Evolutionary conservation across 2,113 vertebrate genomes (phyloP).

Genomic region (Alosa alosa): DNA sequence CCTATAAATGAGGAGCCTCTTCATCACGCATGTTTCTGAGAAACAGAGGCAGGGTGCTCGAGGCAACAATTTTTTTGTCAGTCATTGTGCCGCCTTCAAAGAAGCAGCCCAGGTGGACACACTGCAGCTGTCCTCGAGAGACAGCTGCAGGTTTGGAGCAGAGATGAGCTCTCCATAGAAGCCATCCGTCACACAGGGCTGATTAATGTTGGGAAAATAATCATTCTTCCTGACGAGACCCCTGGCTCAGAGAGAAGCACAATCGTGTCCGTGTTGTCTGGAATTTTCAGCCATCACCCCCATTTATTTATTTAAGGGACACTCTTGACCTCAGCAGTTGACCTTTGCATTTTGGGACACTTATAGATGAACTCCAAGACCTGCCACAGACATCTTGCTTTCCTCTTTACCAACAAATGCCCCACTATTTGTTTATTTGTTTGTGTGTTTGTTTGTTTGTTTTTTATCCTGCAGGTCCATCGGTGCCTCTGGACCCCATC

Average conservation of each 20-base stretch:
- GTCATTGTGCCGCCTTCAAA: too few relatives aligned
- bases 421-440: not conserved
- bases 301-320: not conserved
- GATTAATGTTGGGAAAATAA: not conserved
- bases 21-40: not conserved
- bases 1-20: not conserved
- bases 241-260: not conserved
- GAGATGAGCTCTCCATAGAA: not conserved
- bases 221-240: not conserved
- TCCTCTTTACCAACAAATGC: not conserved
- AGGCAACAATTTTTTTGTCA: not conserved
- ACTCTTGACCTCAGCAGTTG: not conserved
- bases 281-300: not conserved
- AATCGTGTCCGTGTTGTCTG: not conserved
- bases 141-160: not conserved
- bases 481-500: slow-evolving; percentile 87
- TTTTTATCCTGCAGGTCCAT: slow-evolving; percentile 75
- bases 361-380: not conserved
- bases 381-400: not conserved
- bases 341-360: not conserved
- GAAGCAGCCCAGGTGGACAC: too few relatives aligned
- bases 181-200: not conserved
- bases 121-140: too few relatives aligned
- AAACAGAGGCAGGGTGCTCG: not conserved
- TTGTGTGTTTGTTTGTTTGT: not conserved